These are phyloP conservation scores for Halcyon leucocephala DNA, from an alignment of 2,797 vertebrate species.

Conservation along the genomic window DNA sequence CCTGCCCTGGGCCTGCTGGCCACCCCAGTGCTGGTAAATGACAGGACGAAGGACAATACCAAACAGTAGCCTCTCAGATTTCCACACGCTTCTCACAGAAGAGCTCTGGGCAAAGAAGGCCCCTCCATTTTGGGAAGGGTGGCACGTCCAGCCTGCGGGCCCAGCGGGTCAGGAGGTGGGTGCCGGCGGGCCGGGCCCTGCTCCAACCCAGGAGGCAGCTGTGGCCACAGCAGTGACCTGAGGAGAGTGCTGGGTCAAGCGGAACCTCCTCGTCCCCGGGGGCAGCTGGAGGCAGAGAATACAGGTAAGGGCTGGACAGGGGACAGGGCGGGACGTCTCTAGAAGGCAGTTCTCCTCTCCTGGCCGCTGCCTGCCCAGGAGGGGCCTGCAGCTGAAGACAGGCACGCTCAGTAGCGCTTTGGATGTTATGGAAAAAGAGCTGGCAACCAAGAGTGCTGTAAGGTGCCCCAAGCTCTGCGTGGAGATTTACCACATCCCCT, in stretches of 20 bases:
- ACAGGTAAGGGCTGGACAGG: neutral
- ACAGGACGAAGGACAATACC: neutral
- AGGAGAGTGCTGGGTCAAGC: neutral
- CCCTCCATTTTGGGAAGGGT: neutral
- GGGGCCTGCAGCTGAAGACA: neutral
- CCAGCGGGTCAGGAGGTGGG: neutral
- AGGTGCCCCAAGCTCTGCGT: constrained; percentile 21
- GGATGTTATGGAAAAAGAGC: neutral
- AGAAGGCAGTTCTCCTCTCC: neutral
- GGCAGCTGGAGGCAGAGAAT: neutral
- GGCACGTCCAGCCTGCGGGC: no score
- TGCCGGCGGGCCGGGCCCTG: neutral
- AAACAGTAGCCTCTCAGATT: neutral
- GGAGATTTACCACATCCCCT: constrained; percentile 66
- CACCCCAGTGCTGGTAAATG: neutral
- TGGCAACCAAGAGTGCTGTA: neutral
- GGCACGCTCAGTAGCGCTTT: neutral
- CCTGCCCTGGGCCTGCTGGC: neutral
- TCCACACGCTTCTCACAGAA: neutral
- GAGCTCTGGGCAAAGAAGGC: neutral
- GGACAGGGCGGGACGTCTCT: neutral
- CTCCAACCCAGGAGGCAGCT: neutral
- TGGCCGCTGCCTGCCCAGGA: fast-evolving
- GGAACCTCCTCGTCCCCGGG: neutral
- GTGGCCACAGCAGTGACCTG: neutral